Evolutionary conservation across 2,113 vertebrate species (phyloP), one percentile per base, ranked within the genome.

Genomic region (Strix uralensis): DNA sequence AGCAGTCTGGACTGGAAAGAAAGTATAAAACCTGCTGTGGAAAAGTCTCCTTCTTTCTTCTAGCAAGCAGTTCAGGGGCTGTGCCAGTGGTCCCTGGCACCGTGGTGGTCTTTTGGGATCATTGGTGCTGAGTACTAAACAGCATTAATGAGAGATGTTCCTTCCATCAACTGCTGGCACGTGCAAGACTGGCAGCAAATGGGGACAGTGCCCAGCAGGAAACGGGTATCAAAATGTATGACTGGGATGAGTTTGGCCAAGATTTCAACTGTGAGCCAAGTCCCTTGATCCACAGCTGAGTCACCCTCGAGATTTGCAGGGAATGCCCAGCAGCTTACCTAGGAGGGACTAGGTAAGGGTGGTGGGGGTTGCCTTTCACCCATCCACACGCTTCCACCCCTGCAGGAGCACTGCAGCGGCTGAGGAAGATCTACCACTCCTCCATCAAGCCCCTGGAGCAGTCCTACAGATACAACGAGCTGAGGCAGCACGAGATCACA

Each of bases 401-500:
- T 9, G 27, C 74, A 96, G 99, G 92, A 90, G 98, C 98, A 36
- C 82, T 99, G 47, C 98, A 99, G 98, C 98, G 98, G 87, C 98
- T 99, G 89, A 98, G 99, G 72, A 99, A 99, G 97, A 99, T 99
- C 97, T 99, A 99, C 97, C 99, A 99, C 90, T 96, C 98, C 2
- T 98, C 99, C 96, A 99, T 99, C 98, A 99, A 98, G 96, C 99
- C 99, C 46, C 98, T 99, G 98, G 99, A 99, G 86, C 99, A 99
- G 97, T 99, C 99, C 80, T 99, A 99, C 98, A 99, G 98, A 96
- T 99, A 99, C 98, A 99, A 99, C 0, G 99, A 99, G 96, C 98
- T 99, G 94, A 98, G 99, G 94, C 99, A 99, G 97, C 99, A 99
- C 0, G 99, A 99, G 97, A 99, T 99, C 97, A 99, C 99, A 98